Percentiles rank a stretch among this genome's conserved stretches.
Conservation (phyloP, 2,888 invertebrate genomes). For the Exocentrus adspersus region DNA sequence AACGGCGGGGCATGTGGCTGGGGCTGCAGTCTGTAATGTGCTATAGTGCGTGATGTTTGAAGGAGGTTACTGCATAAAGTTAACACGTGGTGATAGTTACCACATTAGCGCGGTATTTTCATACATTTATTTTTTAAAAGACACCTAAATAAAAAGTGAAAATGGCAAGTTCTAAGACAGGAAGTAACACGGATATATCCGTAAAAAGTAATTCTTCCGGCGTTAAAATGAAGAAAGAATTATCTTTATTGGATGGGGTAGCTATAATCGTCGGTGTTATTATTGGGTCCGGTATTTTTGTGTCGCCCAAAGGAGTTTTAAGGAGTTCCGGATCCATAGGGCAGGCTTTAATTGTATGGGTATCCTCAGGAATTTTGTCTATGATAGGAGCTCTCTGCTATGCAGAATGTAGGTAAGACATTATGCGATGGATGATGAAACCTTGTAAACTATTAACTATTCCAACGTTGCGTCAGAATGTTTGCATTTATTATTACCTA, state of each 20-base stretch:
- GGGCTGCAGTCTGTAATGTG: too few species aligned
- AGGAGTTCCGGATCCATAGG: constrained; percentile 91
- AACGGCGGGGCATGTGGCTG: too few species aligned
- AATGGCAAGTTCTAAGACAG: constrained; percentile 29
- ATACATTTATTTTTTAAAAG: background rate
- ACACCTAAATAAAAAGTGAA: constrained; percentile 14
- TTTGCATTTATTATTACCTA: too few species aligned
- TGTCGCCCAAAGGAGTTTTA: constrained; percentile 94
- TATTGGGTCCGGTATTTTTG: constrained; percentile 97
- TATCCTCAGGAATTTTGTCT: constrained; percentile 86
- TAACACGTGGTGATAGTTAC: constrained; percentile 17
- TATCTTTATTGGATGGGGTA: constrained; percentile 90
- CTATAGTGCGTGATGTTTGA: constrained; percentile 19
- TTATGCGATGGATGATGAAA: background rate
- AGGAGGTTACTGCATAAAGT: constrained; percentile 9
- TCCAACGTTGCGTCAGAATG: constrained; percentile 21
- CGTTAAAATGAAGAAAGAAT: constrained; percentile 88
- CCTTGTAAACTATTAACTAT: constrained; percentile 3
- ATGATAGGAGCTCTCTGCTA: constrained; percentile 96
- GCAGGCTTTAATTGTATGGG: constrained; percentile 88
- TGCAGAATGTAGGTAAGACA: constrained; percentile 85
- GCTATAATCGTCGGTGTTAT: constrained; percentile 95
- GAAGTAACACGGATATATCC: constrained; percentile 9
- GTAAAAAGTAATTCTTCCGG: constrained; percentile 32
- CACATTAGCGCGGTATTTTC: constrained; percentile 6